Conservation (phyloP, 2,113 vertebrate genomes). For the Panthera uncia region DNA sequence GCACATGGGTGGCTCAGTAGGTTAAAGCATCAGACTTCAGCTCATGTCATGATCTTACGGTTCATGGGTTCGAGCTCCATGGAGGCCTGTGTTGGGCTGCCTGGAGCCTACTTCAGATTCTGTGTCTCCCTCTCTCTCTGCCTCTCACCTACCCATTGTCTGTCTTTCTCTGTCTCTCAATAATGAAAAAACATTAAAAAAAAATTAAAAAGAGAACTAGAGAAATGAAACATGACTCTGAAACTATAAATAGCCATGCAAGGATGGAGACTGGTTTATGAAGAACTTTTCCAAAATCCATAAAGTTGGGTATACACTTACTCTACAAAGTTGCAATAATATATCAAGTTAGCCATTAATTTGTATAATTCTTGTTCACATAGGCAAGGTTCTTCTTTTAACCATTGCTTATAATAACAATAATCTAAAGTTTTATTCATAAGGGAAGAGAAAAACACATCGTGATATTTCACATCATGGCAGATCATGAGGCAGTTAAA, state of each 20-base stretch:
- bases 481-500: neutral
- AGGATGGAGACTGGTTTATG: neutral
- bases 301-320: neutral
- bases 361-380: neutral
- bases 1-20: too few relatives aligned
- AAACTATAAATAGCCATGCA: neutral
- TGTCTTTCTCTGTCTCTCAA: too few relatives aligned
- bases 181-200: too few relatives aligned
- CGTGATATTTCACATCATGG: neutral
- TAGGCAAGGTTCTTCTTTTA: neutral
- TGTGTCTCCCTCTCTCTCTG: too few relatives aligned
- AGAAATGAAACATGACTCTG: neutral
- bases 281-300: neutral
- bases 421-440: neutral
- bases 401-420: neutral
- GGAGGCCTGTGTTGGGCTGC: too few relatives aligned
- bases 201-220: neutral
- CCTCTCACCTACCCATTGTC: too few relatives aligned
- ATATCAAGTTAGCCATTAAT: neutral
- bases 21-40: too few relatives aligned
- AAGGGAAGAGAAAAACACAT: neutral
- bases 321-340: neutral
- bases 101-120: too few relatives aligned
- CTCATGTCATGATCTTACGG: too few relatives aligned
- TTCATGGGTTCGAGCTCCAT: too few relatives aligned